These are phyloP conservation scores for Trachurus trachurus DNA, from an alignment of 2,797 vertebrate species.

Conservation along the genomic window DNA sequence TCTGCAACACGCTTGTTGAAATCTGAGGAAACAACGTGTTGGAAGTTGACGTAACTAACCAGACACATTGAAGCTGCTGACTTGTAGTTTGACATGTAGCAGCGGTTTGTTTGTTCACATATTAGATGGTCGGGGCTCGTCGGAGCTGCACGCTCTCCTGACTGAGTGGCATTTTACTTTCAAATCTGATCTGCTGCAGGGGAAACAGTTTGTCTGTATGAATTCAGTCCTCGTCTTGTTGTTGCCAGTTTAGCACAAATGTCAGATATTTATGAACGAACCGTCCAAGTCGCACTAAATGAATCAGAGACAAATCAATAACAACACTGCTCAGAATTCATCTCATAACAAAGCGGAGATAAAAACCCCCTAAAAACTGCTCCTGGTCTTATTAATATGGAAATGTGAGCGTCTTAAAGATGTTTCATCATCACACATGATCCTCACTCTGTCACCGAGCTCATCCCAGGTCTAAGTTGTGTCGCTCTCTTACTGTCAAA, in stretches of 20 bases:
- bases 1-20: too few relatives aligned
- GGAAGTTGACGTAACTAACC: too few relatives aligned
- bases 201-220: not conserved
- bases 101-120: too few relatives aligned
- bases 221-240: not conserved
- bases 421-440: conserved; percentile 10
- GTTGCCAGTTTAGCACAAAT: not conserved
- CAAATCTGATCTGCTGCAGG: not conserved
- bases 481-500: conserved; percentile 22
- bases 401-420: not conserved
- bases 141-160: too few relatives aligned
- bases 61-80: too few relatives aligned
- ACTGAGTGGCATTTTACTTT: too few relatives aligned
- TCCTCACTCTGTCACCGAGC: conserved; percentile 9
- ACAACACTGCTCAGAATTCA: not conserved
- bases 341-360: not conserved
- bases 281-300: not conserved
- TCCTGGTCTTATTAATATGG: not conserved
- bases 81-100: too few relatives aligned
- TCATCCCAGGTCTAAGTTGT: not conserved
- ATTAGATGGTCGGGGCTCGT: too few relatives aligned
- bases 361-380: not conserved
- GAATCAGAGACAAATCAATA: not conserved
- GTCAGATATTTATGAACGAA: not conserved
- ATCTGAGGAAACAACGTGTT: too few relatives aligned